phyloP scores from a whole-genome alignment of 2,888 invertebrate species.

The Drosophila macrothrix region DNA sequence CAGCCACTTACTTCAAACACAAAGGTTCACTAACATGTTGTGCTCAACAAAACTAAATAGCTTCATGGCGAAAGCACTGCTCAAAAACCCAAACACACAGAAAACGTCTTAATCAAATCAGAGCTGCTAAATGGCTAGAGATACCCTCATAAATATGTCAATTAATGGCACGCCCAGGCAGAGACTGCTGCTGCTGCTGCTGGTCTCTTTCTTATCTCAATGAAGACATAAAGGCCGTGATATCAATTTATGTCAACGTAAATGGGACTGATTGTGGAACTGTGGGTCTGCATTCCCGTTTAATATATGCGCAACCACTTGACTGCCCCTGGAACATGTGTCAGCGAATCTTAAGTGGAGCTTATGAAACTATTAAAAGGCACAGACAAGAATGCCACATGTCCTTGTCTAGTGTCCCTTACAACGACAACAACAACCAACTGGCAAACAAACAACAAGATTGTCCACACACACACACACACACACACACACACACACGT shows the following conservation, averaged over 20 bases:
- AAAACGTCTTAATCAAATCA: conserved; percentile 72
- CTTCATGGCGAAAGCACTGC: not conserved
- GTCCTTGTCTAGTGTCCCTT: conserved; percentile 48
- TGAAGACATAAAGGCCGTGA: conserved; percentile 81
- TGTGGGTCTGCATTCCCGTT: conserved; percentile 21
- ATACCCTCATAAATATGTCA: conserved; percentile 82
- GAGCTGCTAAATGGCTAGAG: conserved; percentile 51
- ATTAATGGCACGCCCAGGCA: conserved; percentile 66
- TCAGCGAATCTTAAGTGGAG: conserved; percentile 85
- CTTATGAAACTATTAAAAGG: conserved; percentile 84
- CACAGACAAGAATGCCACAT: conserved; percentile 42
- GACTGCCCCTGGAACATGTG: conserved; percentile 83
- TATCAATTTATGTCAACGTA: conserved; percentile 83
- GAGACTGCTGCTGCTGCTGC: conserved; percentile 18
- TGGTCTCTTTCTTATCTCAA: conserved; percentile 69
- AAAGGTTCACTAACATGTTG: conserved; percentile 21
- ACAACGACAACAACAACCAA: conserved; percentile 32
- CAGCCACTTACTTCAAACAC: conserved; percentile 1
- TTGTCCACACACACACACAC: conserved; percentile 8
- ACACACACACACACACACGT: conserved; percentile 8
- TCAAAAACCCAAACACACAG: conserved; percentile 21
- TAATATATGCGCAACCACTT: conserved; percentile 79
- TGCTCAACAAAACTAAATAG: conserved; percentile 2
- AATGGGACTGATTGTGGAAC: conserved; percentile 64
- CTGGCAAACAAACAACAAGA: conserved; percentile 40